A percentile compares a stretch with the other conserved stretches of the same genome.
These are phyloP conservation scores for Drosophila kokeensis DNA, from an alignment of 2,888 invertebrate genomes.

Conservation along the genomic window DNA sequence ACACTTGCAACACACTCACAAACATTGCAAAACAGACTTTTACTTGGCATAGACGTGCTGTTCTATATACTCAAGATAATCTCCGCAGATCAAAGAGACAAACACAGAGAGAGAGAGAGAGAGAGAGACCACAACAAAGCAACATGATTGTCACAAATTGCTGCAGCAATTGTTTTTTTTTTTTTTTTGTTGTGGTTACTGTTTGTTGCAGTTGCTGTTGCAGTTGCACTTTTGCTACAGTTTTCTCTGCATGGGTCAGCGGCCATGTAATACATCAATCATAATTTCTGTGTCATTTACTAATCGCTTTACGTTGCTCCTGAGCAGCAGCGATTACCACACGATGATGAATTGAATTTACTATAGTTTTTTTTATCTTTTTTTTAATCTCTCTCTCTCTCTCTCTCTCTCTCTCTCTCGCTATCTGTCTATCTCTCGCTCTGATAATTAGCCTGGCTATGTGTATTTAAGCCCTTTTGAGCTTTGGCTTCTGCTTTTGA, in stretches of 20 bases:
- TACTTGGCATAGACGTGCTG: conserved; percentile 51
- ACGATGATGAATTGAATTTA: conserved; percentile 70
- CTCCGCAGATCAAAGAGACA: background rate
- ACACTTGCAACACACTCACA: conserved; percentile 50
- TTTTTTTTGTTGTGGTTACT: conserved; percentile 25
- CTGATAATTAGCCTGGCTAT: conserved; percentile 46
- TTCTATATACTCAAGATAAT: conserved; percentile 51
- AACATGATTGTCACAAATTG: conserved; percentile 77
- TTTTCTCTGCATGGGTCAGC: conserved; percentile 73
- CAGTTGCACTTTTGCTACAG: conserved; percentile 62
- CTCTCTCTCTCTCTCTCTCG: background rate
- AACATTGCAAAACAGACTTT: conserved; percentile 50
- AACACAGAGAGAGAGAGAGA: background rate
- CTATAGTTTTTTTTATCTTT: conserved; percentile 21
- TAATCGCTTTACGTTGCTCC: conserved; percentile 71
- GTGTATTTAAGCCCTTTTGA: conserved; percentile 8
- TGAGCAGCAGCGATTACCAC: conserved; percentile 65
- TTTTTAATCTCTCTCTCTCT: conserved; percentile 40
- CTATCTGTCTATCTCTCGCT: background rate
- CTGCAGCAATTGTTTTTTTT: conserved; percentile 43
- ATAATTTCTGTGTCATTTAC: conserved; percentile 74
- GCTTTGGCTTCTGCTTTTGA: conserved; percentile 5
- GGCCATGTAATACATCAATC: conserved; percentile 73
- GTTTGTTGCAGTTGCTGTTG: conserved; percentile 15
- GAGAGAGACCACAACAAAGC: conserved; percentile 23